Evolutionary conservation across 2,797 vertebrate genomes (phyloP), one percentile per base, ranked within the genome.

Genomic region (Babyrousa celebensis): DNA sequence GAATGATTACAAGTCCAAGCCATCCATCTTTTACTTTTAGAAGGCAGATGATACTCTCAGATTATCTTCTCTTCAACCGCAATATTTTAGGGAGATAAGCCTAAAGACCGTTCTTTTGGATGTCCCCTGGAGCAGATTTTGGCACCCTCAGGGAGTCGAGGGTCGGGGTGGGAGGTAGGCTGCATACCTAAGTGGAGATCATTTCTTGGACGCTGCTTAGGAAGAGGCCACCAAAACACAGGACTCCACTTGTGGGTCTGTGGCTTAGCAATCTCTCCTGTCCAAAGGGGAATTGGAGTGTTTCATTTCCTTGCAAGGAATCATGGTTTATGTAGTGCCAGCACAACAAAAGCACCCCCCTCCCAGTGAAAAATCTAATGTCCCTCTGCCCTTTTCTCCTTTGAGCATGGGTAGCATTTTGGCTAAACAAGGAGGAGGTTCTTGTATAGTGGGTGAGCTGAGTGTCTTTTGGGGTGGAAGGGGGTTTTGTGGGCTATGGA

Each of bases 291-390:
- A 74, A 25, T 32, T 71, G 43, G 40, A 89, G 23, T 58, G 21
- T 68, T 77, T 87, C 65, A 94, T 92, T 84, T 95, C 20, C 23
- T 85, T 84, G 48, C 12, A 75, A 78, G 58, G 65, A 88, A 54
- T 79, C 85, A 89, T 72, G 63, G 4, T 74, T 92, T 67, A 29
- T 11, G 0, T 9, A 54, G 29, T 12, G 32, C 20, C n/a, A 85
- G 88, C 67, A 68, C 71, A 96, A 83, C 56, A 12, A 84, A 94
- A 97, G 74, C 70, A 36, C 21, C 12, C 25, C 7, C 21, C 12
- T 21, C 7, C n/a, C 5, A 0, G 0, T 43, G 25, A 32, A 85
- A 82, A 68, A 54, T 84, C 7, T 6, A 58, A 5, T 62, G 16
- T 54, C 0, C 6, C 15, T 6, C 11, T 83, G 29, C 0, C 25